Evolutionary conservation across 2,797 vertebrate species (phyloP).

Genomic region (Takifugu ocellatus): DNA sequence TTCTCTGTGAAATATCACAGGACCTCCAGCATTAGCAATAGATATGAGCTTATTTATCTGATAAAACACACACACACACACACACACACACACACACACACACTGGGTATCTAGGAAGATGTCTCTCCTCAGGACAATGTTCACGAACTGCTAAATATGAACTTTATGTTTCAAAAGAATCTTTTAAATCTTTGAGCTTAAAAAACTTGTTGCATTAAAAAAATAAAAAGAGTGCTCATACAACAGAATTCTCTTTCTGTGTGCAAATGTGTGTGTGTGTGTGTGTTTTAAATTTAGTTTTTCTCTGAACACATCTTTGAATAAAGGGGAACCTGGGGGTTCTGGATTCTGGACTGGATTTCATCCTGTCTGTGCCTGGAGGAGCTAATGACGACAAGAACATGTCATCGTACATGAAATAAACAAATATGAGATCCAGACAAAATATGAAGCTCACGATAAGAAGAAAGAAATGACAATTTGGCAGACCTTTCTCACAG

Average conservation of each 20-base stretch:
- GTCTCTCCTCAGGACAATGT: slow-evolving; percentile 39
- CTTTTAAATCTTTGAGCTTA: slow-evolving; percentile 36
- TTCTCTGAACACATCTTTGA: slow-evolving; percentile 31
- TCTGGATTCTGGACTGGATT: slow-evolving; percentile 10
- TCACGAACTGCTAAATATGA: slow-evolving; percentile 24
- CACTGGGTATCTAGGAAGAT: slow-evolving; percentile 17
- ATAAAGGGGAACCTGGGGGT: slow-evolving; percentile 16
- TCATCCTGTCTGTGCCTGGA: slow-evolving; percentile 28
- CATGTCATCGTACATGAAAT: background rate
- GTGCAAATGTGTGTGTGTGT: slow-evolving; percentile 21
- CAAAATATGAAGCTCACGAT: too few relatives aligned
- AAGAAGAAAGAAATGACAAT: too few relatives aligned
- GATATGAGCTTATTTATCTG: background rate
- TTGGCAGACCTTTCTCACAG: too few relatives aligned
- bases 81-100: too few relatives aligned
- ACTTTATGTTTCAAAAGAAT: slow-evolving; percentile 29
- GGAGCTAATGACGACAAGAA: slow-evolving; percentile 22
- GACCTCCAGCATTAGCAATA: background rate
- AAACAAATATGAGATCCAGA: too few relatives aligned
- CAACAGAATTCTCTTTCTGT: slow-evolving; percentile 21
- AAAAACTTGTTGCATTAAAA: slow-evolving; percentile 44
- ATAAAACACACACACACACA: too few relatives aligned
- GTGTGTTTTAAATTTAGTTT: slow-evolving; percentile 20
- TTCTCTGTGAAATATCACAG: too few relatives aligned
- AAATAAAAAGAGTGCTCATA: slow-evolving; percentile 21